Conservation (phyloP, 2,888 invertebrate species). For the Unio pictorum region DNA sequence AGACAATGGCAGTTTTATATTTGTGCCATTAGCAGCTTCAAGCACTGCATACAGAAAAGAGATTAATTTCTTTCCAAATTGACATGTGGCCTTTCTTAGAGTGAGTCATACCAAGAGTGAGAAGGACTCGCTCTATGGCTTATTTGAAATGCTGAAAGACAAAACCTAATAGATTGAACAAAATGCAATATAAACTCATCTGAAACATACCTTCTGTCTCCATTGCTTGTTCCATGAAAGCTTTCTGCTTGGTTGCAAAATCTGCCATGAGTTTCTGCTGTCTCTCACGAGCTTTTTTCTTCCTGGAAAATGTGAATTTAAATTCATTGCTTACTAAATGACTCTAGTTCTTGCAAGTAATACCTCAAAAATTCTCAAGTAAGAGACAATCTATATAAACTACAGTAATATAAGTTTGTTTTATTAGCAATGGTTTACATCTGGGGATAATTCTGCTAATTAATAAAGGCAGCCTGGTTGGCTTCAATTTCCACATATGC, state of each 20-base stretch:
- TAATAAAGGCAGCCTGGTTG: no score
- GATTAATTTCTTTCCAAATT: background rate
- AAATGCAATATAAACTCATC: conserved; percentile 2
- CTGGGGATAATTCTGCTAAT: no score
- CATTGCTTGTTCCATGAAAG: conserved; percentile 84
- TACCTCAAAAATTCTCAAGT: background rate
- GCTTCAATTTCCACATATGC: no score
- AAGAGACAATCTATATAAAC: background rate
- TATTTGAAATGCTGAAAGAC: background rate
- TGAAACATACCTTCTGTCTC: conserved; percentile 40
- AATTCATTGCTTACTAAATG: background rate
- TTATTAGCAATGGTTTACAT: background rate
- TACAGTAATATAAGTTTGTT: background rate
- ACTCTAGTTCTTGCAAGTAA: background rate
- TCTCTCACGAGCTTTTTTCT: conserved; percentile 81
- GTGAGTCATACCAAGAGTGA: background rate
- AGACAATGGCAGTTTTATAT: no score
- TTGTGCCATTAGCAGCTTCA: background rate
- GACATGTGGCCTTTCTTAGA: background rate
- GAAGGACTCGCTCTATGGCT: background rate
- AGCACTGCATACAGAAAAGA: conserved; percentile 1
- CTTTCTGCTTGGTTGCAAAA: conserved; percentile 90
- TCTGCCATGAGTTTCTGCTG: conserved; percentile 94
- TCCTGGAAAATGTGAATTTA: conserved; percentile 33
- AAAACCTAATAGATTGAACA: conserved; percentile 2